Evolutionary conservation across 2,113 vertebrate species (phyloP).

Genomic region (Ia io): DNA sequence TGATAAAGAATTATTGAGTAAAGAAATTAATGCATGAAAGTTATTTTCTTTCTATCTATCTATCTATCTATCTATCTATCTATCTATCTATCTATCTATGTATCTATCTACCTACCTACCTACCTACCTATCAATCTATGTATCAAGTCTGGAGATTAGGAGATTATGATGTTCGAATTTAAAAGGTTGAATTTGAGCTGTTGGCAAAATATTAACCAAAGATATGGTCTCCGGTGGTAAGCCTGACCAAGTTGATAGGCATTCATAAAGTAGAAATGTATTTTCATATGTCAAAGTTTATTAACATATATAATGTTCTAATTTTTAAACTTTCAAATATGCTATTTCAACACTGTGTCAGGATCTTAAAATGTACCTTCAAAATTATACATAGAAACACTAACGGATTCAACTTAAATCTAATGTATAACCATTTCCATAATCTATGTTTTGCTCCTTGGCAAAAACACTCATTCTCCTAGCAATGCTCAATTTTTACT

Average conservation of each 20-base stretch:
- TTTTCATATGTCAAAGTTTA: background rate
- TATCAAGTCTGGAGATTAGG: background rate
- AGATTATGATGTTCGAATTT: background rate
- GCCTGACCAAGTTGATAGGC: background rate
- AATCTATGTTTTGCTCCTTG: conserved; percentile 54
- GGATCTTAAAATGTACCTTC: conserved; percentile 35
- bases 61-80: background rate
- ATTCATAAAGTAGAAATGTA: background rate
- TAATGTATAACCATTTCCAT: conserved; percentile 26
- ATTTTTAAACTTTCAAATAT: conserved; percentile 29
- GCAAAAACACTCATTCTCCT: conserved; percentile 35
- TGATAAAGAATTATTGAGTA: background rate
- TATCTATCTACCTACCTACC: background rate
- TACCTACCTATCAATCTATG: background rate
- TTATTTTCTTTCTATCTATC: background rate
- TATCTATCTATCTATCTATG: background rate
- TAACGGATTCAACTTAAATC: conserved; percentile 8
- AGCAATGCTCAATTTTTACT: conserved; percentile 42
- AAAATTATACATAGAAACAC: conserved; percentile 42
- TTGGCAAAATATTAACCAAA: background rate
- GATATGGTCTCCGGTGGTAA: background rate
- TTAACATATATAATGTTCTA: background rate
- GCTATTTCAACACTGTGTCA: background rate
- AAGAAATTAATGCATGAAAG: background rate
- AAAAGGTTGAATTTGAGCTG: background rate